Percentiles rank a stretch among this genome's conserved stretches.
Evolutionary conservation across 2,113 vertebrate genomes (phyloP).

Genomic region (Peromyscus polionotus): DNA sequence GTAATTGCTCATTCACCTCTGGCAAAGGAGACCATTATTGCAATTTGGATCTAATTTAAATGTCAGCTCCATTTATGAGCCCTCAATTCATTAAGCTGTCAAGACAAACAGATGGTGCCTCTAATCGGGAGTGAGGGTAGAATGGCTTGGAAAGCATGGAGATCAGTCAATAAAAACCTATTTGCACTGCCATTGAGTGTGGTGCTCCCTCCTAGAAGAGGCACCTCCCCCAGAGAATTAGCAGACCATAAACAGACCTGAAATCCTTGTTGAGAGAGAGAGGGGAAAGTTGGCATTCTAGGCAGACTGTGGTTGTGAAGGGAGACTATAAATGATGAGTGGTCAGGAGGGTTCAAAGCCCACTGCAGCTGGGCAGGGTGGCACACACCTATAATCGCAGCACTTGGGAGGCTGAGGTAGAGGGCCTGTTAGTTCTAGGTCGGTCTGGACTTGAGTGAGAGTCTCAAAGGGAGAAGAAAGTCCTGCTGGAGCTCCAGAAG

Average conservation of each 20-base stretch:
- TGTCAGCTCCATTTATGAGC: slow-evolving; percentile 48
- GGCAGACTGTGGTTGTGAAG: neutral
- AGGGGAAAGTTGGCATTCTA: neutral
- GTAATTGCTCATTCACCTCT: slow-evolving; percentile 53
- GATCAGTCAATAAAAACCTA: slow-evolving; percentile 62
- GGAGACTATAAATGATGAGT: neutral
- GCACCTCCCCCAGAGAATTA: neutral
- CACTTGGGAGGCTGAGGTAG: neutral
- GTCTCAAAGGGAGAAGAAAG: neutral
- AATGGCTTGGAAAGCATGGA: slow-evolving; percentile 4
- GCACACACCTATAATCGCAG: neutral
- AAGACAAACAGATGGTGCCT: slow-evolving; percentile 66
- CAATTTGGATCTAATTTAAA: slow-evolving; percentile 59
- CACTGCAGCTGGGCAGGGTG: neutral
- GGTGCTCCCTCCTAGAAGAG: neutral
- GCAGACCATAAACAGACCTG: neutral
- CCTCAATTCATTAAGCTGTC: slow-evolving; percentile 68
- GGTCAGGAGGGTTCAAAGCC: neutral
- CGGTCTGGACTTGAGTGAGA: neutral
- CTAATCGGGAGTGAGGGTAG: neutral
- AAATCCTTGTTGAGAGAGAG: neutral
- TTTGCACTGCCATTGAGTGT: neutral
- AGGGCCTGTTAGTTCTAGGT: neutral
- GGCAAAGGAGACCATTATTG: slow-evolving; percentile 56
- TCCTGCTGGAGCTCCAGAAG: neutral